Base-by-base conservation (phyloP, 2,888 invertebrate species). In the Spisula subtruncata region DNA sequence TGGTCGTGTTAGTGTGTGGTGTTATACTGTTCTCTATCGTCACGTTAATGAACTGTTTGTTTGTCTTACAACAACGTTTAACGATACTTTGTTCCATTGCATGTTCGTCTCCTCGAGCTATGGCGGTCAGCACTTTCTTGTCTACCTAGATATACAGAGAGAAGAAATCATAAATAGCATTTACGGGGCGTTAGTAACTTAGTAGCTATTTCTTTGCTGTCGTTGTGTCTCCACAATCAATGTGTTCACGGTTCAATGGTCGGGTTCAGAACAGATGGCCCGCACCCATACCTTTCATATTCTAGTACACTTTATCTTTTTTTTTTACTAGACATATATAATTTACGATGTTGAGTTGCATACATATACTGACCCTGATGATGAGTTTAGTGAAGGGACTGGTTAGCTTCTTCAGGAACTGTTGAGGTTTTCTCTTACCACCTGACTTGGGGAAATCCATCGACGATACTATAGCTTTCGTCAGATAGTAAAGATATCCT, bases 71-170 rank as follows among this genome's bases (percentile, higher is more conserved):
- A 71, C 89, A 91, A 80, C 90, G 93, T 35, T 86, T 87, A 20
- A 93, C 92, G 83, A 93, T 89, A 25, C 93, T 89, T 16, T 56
- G 91, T 6, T 82, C n/a, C 14, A 41, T 41, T 18, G 81, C 54
- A 2, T 84, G 86, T 12, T 88, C 82, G 0, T 81, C 71, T 2
- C 90, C 91, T 51, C 89, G 86, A 56, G 95, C 95, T n/a, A 93
- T 92, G 48, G 93, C 90, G 0, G 90, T 90, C 48, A 95, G 91
- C 18, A 91, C 93, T 8, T 85, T 86, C 83, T 94, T 94, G 90
- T 95, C 93, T 4, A 95, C 84, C 95, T 95, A 35, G 79, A 32
- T 14, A 71, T 12, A 12, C 32, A 8, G 16, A 35, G 35, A 35
- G 18, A 41, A 8, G 2, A 41, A 41, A 41, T 41, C 41, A 41